Base-by-base conservation (phyloP, 1,140 invertebrate species). In the Dreissena rostriformis region DNA sequence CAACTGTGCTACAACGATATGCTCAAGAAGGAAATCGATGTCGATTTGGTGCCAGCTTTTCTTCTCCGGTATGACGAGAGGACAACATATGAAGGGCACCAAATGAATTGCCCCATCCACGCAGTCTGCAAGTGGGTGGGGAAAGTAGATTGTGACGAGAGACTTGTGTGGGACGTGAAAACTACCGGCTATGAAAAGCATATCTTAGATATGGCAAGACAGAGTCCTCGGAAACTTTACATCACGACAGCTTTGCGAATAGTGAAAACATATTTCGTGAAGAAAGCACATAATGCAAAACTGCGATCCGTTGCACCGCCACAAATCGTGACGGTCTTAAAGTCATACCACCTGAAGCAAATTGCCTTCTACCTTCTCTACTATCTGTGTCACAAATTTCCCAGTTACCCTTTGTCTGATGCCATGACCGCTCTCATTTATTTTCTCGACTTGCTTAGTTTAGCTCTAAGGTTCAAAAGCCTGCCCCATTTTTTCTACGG, bases 161-260 rank as follows among this genome's bases (percentile, higher is more conserved):
- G 17, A 19, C 57, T 19, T 24, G 22, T 61, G 17, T 76, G 73
- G 73, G 28, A 53, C 22, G 73, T 61, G 6, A n/a, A 39, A 19
- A 28, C 76, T 14, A 66, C 65, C n/a, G 76, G 76, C 6, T 79
- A 79, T 39, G 77, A 80, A n/a, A 80, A 71, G 70, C 77, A 80
- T 6, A 80, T 71, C 12, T 24, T 80, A 24, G 77, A 80, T 39
- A 28, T 80, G 1, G 51, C 49, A 29, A 24, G 67, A 6, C 8
- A 28, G 12, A 57, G 70, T 70, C 49, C 6, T 39, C 52, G 77
- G 12, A 63, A 80, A 61, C 65, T 19, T 6, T 70, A 57, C 19
- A 28, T 80, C 22, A 26, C 70, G 67, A 71, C 67, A 11, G 77
- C 77, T 19, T 61, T 65, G 24, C 65, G 77, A n/a, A 80, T 80